These are phyloP conservation scores for Micrasema minimum DNA, from an alignment of 1,140 invertebrate species.

Conservation along the genomic window DNA sequence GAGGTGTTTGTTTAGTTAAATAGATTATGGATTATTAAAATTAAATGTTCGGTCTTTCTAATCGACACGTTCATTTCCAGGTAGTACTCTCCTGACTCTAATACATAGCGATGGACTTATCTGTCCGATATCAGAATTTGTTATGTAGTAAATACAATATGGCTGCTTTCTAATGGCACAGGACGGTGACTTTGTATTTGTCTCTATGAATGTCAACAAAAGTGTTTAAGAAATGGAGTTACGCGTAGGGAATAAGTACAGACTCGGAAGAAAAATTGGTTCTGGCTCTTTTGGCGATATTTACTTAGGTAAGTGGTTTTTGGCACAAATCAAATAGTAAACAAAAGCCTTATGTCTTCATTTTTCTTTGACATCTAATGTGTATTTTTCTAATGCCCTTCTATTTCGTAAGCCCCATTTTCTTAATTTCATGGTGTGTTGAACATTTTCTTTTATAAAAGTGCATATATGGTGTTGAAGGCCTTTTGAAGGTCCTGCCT, in stretches of 20 bases:
- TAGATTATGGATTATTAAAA: slow-evolving; percentile 24
- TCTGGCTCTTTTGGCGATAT: slow-evolving; percentile 99
- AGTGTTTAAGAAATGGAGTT: slow-evolving; percentile 82
- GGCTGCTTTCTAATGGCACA: slow-evolving; percentile 47
- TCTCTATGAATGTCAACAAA: slow-evolving; percentile 47
- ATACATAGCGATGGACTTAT: slow-evolving; percentile 40
- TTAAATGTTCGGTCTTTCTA: slow-evolving; percentile 32
- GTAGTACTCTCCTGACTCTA: slow-evolving; percentile 28
- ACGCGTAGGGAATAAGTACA: slow-evolving; percentile 96
- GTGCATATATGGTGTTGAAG: neutral
- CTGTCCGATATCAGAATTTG: slow-evolving; percentile 42
- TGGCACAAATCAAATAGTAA: slow-evolving; percentile 38
- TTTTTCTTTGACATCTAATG: slow-evolving; percentile 44
- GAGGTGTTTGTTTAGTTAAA: slow-evolving; percentile 35
- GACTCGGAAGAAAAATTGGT: slow-evolving; percentile 97
- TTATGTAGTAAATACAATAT: slow-evolving; percentile 48
- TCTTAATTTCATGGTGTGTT: neutral
- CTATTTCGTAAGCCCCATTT: neutral
- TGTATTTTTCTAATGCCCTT: slow-evolving; percentile 30
- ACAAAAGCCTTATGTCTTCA: slow-evolving; percentile 38
- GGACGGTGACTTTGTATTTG: slow-evolving; percentile 48
- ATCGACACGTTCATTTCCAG: slow-evolving; percentile 35
- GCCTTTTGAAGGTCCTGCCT: slow-evolving; percentile 1
- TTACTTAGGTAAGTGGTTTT: slow-evolving; percentile 85
- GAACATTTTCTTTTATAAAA: neutral